Evolutionary conservation across 2,113 vertebrate species (phyloP).

Genomic region (Phyllostomus hastatus): DNA sequence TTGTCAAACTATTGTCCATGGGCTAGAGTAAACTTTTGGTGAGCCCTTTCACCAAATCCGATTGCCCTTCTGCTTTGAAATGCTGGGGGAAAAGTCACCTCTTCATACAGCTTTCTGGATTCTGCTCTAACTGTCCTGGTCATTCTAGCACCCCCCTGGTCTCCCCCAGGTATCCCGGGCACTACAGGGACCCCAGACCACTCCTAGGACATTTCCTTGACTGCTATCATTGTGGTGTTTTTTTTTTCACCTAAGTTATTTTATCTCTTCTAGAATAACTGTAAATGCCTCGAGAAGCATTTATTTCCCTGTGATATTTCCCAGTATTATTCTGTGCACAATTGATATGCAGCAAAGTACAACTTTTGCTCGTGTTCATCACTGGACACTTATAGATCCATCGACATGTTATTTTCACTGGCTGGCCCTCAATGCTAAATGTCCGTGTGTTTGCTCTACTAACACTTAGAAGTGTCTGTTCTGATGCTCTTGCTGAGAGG

Average conservation of each 20-base stretch:
- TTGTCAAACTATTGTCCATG: not conserved
- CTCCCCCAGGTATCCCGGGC: not conserved
- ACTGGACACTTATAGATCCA: not conserved
- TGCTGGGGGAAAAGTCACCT: not conserved
- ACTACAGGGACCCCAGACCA: not conserved
- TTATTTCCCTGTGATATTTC: slow-evolving; percentile 6
- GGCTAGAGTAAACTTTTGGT: not conserved
- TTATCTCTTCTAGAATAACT: not conserved
- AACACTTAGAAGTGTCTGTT: slow-evolving; percentile 1
- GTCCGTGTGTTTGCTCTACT: not conserved
- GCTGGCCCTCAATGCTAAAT: not conserved
- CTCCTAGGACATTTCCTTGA: not conserved
- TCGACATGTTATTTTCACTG: not conserved
- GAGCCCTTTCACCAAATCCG: not conserved
- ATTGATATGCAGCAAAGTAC: not conserved
- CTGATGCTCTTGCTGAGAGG: not conserved
- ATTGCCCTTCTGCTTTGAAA: not conserved
- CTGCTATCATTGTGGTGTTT: not conserved
- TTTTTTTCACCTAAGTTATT: not conserved
- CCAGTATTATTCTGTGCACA: not conserved
- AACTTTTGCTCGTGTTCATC: not conserved
- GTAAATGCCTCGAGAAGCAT: not conserved
- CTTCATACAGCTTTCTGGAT: not conserved
- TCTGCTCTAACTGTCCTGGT: not conserved
- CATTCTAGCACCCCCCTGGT: not conserved